Conservation (phyloP, 2,797 vertebrate species). For the Heliangelus exortis region DNA sequence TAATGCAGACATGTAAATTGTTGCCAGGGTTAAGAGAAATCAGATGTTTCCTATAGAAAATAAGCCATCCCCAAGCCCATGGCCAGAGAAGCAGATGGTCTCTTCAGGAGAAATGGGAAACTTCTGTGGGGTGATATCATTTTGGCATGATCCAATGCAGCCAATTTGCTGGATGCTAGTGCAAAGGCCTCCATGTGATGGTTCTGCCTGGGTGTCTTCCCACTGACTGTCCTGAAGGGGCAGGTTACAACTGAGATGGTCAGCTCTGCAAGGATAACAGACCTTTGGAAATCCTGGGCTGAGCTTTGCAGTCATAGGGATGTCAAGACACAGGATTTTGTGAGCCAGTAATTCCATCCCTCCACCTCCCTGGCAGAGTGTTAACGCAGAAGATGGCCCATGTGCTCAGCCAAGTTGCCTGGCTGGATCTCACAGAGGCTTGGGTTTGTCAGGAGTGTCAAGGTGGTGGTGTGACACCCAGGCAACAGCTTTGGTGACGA, state of each 20-base stretch:
- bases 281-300: neutral
- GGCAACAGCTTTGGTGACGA: neutral
- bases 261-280: neutral
- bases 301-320: rapidly evolving
- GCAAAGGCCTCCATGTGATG: neutral
- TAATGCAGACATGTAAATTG: rapidly evolving
- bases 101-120: neutral
- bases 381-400: rapidly evolving
- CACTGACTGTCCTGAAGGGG: neutral
- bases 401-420: neutral
- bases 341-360: neutral
- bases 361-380: rapidly evolving
- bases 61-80: neutral
- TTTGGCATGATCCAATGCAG: neutral
- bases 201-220: neutral
- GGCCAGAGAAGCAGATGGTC: neutral
- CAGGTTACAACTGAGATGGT: neutral
- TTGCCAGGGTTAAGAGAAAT: neutral
- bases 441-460: neutral
- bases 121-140: neutral
- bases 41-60: neutral
- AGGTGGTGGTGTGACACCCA: neutral
- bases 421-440: neutral
- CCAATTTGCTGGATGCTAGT: neutral
- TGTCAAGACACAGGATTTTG: neutral